Evolutionary conservation across 2,797 vertebrate species (phyloP), one percentile per base, ranked within the genome.

Genomic region (Fringilla coelebs): DNA sequence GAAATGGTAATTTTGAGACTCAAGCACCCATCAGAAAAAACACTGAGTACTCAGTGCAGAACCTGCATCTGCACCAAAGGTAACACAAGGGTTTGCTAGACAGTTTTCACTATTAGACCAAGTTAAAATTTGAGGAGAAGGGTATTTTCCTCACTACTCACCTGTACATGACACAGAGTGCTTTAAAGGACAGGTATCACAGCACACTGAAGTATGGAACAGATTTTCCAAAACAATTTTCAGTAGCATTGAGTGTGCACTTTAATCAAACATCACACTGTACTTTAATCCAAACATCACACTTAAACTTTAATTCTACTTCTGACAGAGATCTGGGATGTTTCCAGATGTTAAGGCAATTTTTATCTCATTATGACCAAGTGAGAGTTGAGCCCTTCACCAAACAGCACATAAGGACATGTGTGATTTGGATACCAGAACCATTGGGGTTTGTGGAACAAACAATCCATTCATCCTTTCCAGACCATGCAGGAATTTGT

Each of bases 401-500:
- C 54, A 51, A 68, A 61, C 2, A 3, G 46, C 20, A 70, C 1
- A 3, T 7, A 41, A 40, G 36, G 28, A 58, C 36, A n/a, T 0
- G 0, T 21, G n/a, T 15, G 6, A 34, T 85, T 62, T 79, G 45
- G 17, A 29, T 62, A 60, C 22, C 17, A 84, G 41, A 79, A 66
- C 29, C 31, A 18, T 0, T 13, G 11, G 38, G 17, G 57, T 3
- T 14, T 45, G n/a, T 24, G 46, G 51, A 82, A 65, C 12, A 87
- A 73, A 40, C 36, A 60, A n/a, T 1, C 3, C 17, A 18, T 8
- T 25, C 54, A 34, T 13, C 67, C 41, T 34, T 52, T 24, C 55
- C 2, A 3, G 43, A 31, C 28, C 40, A 65, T 0, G 0, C 7
- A 36, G 48, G 31, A 61, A 41, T 11, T 17, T 58, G 7, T 28